Conservation (phyloP, 2,113 vertebrate genomes). For the Pelusios castaneus region DNA sequence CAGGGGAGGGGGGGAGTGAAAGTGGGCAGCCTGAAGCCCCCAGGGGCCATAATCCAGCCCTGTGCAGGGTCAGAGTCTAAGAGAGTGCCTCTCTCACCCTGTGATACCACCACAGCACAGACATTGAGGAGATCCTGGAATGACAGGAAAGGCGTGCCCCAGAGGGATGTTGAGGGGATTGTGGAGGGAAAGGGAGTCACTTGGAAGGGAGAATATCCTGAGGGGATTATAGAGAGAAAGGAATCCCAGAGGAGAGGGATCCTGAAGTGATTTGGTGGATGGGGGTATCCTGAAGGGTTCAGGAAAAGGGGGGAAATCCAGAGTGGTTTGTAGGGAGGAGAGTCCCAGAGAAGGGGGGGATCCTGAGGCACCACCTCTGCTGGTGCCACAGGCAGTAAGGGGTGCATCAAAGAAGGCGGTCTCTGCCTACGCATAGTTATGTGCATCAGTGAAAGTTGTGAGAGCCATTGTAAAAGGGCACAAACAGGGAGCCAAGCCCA, state of each 20-base stretch:
- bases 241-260: too few relatives aligned
- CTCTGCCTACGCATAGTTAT: neutral
- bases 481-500: neutral
- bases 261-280: too few relatives aligned
- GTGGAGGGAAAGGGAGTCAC: neutral
- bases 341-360: too few relatives aligned
- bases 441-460: neutral
- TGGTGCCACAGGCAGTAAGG: neutral
- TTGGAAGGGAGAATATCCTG: neutral
- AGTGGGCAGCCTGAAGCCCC: too few relatives aligned
- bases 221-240: neutral
- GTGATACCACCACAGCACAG: neutral
- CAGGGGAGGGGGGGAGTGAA: too few relatives aligned
- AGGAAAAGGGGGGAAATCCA: too few relatives aligned
- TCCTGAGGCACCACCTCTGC: neutral
- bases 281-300: too few relatives aligned
- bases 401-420: neutral
- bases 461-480: neutral
- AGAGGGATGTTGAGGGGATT: neutral
- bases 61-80: neutral
- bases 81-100: neutral
- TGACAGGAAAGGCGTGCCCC: neutral
- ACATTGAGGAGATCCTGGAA: neutral
- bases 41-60: too few relatives aligned
- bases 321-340: neutral